phyloP scores from a whole-genome alignment of 2,888 invertebrate genomes.

The Dasypolia templi region DNA sequence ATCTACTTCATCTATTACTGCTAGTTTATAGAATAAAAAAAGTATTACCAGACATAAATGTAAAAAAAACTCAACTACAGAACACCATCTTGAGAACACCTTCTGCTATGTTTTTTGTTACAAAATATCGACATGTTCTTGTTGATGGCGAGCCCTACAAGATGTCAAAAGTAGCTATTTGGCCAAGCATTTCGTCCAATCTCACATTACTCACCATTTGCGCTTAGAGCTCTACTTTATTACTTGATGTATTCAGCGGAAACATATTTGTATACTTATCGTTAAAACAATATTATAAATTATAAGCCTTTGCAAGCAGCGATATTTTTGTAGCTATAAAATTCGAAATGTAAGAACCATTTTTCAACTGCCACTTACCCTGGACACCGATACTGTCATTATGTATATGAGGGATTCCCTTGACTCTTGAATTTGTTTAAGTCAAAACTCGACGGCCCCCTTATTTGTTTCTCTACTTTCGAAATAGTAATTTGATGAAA shows the following conservation, averaged over 20 bases:
- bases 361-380: conserved; percentile 11
- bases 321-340: background rate
- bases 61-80: no score
- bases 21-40: no score
- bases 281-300: conserved; percentile 5
- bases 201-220: conserved; percentile 23
- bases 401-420: conserved; percentile 42
- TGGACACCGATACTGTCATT: conserved; percentile 29
- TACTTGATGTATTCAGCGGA: conserved; percentile 20
- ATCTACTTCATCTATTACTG: conserved; percentile 19
- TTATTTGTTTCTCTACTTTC: conserved; percentile 5
- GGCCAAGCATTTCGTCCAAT: background rate
- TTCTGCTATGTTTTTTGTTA: background rate
- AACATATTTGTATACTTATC: conserved; percentile 12
- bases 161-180: conserved; percentile 16
- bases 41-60: no score
- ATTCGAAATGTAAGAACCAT: conserved; percentile 6
- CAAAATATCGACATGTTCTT: no score
- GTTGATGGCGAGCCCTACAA: background rate
- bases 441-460: conserved; percentile 2
- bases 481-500: background rate
- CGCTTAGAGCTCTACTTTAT: conserved; percentile 12
- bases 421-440: conserved; percentile 32
- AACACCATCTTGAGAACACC: background rate
- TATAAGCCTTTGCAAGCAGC: background rate